A percentile compares a stretch with the other conserved stretches of the same genome.
These are phyloP conservation scores for Eremobia ochroleuca DNA, from an alignment of 2,888 invertebrate species.

Conservation along the genomic window DNA sequence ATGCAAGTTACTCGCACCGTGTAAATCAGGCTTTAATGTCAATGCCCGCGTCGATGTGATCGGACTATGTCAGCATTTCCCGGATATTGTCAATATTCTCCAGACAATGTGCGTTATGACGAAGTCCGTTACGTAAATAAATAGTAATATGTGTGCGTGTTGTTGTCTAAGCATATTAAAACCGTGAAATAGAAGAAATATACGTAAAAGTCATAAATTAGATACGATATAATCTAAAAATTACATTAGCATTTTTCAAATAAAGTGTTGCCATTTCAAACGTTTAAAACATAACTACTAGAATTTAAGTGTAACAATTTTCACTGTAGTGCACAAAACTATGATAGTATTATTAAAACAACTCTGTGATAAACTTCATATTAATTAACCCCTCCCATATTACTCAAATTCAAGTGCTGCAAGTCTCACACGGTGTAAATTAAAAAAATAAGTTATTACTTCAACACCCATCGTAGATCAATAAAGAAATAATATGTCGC, in stretches of 20 bases:
- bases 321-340: conserved; percentile 34
- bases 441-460: not conserved
- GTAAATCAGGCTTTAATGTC: not conserved
- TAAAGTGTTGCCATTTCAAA: conserved; percentile 18
- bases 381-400: not conserved
- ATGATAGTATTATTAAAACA: conserved; percentile 28
- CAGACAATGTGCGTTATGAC: not conserved
- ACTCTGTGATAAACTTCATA: not conserved
- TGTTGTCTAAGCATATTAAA: conserved; percentile 47
- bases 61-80: not conserved
- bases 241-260: conserved; percentile 7
- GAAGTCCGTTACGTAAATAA: conserved; percentile 7
- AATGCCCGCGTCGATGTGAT: not conserved
- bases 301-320: conserved; percentile 20
- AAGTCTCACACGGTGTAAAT: conserved; percentile 34
- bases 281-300: conserved; percentile 7
- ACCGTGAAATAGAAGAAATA: conserved; percentile 32
- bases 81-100: conserved; percentile 1
- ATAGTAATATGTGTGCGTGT: conserved; percentile 42
- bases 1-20: not conserved
- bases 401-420: conserved; percentile 2
- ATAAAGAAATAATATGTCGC: conserved; percentile 5
- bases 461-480: not conserved
- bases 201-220: conserved; percentile 1
- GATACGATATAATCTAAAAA: conserved; percentile 11